Base-by-base conservation (phyloP, 1,140 invertebrate genomes). In the Caenorhabditis briggsae region DNA sequence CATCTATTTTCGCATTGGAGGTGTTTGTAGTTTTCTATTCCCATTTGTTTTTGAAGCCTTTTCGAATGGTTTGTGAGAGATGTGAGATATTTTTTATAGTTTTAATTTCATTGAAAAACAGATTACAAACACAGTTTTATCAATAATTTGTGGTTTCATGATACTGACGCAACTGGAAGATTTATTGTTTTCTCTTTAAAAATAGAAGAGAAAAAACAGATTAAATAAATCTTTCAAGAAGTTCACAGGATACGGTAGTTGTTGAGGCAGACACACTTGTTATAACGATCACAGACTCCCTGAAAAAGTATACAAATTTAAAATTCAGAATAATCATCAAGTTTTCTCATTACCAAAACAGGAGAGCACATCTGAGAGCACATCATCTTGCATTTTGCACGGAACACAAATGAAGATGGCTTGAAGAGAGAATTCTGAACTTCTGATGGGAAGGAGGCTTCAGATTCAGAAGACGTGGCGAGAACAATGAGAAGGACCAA, bases 201-300 rank as follows among this genome's bases (percentile, higher is more conserved):
- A 8, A 33, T 33, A 33, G 33, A 33, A 33, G 33, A 33, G 18
- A 58, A n/a, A 58, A 14, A 14, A 58, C 56, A 58, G 56, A 70
- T 46, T 18, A 70, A 70, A 70, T 12, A 14, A 64, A 33, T 64
- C 9, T 64, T 33, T 70, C 11, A 20, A 8, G 2, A 58, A 7
- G 23, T 78, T 78, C 46, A 78, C 46, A 78, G 18, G n/a, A 78
- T 50, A 33, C 70, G 70, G 18, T 78, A 78, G 46, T 78, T 78
- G 46, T 78, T 78, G 70, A 78, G 70, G n/a, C 70, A 78, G 12
- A 78, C 70, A 53, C 70, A 78, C 14, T 78, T 78, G 70, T 78
- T 78, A 46, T 78, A 78, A 5, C 70, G 70, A 78, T 78, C 70
- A 50, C 70, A 78, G 43, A 78, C 70, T 50, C 70, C 70, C 70